Conservation (phyloP, 2,113 vertebrate species). For the Pelecanoides urinatrix region DNA sequence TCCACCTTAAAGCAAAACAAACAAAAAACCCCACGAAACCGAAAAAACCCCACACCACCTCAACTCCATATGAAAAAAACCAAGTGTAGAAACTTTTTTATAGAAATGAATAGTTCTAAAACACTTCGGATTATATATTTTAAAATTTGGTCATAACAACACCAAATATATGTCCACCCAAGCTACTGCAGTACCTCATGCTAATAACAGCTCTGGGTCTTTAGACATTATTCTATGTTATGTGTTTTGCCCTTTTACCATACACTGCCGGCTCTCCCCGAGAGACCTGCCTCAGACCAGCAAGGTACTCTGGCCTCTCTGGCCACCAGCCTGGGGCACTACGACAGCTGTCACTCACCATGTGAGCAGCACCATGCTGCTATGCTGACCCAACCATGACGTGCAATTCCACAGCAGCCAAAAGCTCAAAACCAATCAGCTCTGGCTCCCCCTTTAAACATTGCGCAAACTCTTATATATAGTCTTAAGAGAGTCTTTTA, state of each 20-base stretch:
- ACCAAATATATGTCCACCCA: accelerated
- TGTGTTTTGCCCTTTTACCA: accelerated
- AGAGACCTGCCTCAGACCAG: neutral
- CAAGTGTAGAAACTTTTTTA: accelerated
- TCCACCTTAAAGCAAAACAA: neutral
- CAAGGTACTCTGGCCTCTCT: neutral
- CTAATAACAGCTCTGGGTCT: neutral
- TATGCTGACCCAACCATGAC: accelerated
- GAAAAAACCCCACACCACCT: accelerated
- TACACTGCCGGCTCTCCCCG: neutral
- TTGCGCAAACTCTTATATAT: neutral
- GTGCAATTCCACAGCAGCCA: neutral
- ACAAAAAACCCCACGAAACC: accelerated
- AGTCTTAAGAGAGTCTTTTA: neutral
- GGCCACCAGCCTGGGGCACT: neutral
- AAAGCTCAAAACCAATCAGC: neutral
- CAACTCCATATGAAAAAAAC: neutral
- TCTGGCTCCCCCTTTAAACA: neutral
- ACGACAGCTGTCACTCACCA: neutral
- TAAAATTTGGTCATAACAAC: neutral
- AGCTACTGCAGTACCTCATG: neutral
- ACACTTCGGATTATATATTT: neutral
- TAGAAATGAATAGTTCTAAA: neutral
- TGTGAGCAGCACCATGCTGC: neutral
- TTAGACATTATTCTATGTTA: neutral